Evolutionary conservation across 2,113 vertebrate genomes (phyloP).

Genomic region (Myodes glareolus): DNA sequence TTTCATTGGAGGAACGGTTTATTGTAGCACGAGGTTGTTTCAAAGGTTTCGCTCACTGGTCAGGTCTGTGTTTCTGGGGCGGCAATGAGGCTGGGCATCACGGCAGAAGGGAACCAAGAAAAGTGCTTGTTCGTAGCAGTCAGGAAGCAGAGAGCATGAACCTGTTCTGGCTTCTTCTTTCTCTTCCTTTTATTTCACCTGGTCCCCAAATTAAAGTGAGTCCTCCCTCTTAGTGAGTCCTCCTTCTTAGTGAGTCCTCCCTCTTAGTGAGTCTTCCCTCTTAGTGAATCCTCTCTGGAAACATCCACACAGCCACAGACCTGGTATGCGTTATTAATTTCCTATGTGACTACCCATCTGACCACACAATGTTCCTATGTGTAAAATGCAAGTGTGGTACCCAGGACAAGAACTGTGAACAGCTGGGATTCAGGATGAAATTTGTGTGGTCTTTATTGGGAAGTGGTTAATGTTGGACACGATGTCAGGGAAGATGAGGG

Average conservation of each 20-base stretch:
- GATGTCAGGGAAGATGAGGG: background rate
- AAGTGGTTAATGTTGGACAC: background rate
- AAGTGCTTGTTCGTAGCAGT: too few relatives aligned
- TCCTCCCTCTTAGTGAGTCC: background rate
- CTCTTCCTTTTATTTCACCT: background rate
- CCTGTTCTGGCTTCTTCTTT: too few relatives aligned
- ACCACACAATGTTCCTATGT: background rate
- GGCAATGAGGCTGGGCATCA: background rate
- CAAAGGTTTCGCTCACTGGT: background rate
- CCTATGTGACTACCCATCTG: background rate
- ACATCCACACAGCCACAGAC: background rate
- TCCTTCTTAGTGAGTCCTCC: background rate
- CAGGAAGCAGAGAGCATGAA: background rate
- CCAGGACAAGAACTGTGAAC: background rate
- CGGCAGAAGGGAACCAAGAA: background rate
- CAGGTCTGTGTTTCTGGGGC: background rate
- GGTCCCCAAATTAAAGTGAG: background rate
- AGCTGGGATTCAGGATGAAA: background rate
- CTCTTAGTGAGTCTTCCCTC: background rate
- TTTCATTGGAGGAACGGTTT: background rate
- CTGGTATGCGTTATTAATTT: background rate
- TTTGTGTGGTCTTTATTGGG: background rate
- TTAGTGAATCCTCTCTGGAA: background rate
- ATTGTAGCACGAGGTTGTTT: background rate
- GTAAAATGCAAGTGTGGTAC: background rate